Conservation (phyloP, 2,113 vertebrate species). For the Mus pahari region DNA sequence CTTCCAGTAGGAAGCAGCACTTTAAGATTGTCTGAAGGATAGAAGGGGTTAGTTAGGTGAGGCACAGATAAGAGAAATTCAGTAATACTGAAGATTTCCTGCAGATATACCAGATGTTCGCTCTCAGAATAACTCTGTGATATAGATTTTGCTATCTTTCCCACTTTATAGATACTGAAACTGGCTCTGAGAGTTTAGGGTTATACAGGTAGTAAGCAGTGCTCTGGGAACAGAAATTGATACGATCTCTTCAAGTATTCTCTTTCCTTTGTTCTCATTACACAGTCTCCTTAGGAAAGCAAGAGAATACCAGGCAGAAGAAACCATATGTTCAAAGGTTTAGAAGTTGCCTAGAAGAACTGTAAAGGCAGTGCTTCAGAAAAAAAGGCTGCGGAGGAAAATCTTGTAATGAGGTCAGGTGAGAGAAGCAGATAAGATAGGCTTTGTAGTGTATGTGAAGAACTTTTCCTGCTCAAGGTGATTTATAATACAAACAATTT, state of each 20-base stretch:
- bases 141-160: neutral
- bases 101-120: neutral
- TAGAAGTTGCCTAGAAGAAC: neutral
- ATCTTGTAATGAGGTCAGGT: neutral
- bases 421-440: neutral
- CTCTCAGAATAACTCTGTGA: neutral
- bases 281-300: neutral
- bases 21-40: neutral
- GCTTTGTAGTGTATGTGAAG: neutral
- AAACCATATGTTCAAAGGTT: neutral
- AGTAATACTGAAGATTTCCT: neutral
- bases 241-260: neutral
- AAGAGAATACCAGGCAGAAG: slow-evolving; percentile 31
- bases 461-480: neutral
- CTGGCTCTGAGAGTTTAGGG: neutral
- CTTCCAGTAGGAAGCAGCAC: neutral
- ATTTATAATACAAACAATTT: slow-evolving; percentile 5
- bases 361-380: neutral
- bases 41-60: neutral
- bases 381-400: neutral
- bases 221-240: neutral
- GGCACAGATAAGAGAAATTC: neutral
- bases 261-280: slow-evolving; percentile 5
- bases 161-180: slow-evolving; percentile 23
- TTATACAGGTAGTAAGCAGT: neutral